Evolutionary conservation across 2,888 invertebrate genomes (phyloP).

Genomic region (Margaritifera margaritifera): DNA sequence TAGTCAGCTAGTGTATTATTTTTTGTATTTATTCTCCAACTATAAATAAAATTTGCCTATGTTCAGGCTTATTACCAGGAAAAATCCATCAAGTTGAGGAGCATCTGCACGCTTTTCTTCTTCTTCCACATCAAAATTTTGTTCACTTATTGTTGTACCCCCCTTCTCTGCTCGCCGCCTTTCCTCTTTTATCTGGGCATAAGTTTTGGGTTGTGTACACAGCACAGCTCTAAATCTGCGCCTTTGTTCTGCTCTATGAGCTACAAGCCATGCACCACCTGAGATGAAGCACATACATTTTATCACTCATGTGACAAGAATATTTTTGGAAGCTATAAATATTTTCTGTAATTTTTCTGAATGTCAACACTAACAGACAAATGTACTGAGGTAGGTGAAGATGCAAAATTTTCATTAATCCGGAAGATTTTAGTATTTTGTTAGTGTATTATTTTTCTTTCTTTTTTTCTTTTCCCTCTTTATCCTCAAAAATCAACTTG

Average conservation of each 20-base stretch:
- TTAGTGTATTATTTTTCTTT: too few species aligned
- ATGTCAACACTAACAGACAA: too few species aligned
- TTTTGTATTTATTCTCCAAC: not conserved
- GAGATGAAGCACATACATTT: not conserved
- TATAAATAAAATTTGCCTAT: not conserved
- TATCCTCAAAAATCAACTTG: too few species aligned
- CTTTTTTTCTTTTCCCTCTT: too few species aligned
- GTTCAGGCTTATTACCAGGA: conserved; percentile 63
- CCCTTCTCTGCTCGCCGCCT: conserved; percentile 58
- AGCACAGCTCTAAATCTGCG: conserved; percentile 69
- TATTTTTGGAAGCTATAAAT: too few species aligned
- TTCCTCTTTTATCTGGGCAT: conserved; percentile 65
- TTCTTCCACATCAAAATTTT: conserved; percentile 43
- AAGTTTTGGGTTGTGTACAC: conserved; percentile 67
- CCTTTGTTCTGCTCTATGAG: conserved; percentile 68
- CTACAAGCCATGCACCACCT: conserved; percentile 70
- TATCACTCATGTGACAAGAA: not conserved
- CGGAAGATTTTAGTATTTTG: too few species aligned
- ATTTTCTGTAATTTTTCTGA: too few species aligned
- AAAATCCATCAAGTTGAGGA: conserved; percentile 69
- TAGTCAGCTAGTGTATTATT: too few species aligned
- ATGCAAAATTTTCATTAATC: too few species aligned
- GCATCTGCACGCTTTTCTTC: conserved; percentile 49
- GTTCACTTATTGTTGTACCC: conserved; percentile 43
- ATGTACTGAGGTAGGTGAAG: too few species aligned